Percentiles rank a stretch among this genome's conserved stretches.
These are phyloP conservation scores for Equus quagga DNA, from an alignment of 2,113 vertebrate genomes.

Conservation along the genomic window DNA sequence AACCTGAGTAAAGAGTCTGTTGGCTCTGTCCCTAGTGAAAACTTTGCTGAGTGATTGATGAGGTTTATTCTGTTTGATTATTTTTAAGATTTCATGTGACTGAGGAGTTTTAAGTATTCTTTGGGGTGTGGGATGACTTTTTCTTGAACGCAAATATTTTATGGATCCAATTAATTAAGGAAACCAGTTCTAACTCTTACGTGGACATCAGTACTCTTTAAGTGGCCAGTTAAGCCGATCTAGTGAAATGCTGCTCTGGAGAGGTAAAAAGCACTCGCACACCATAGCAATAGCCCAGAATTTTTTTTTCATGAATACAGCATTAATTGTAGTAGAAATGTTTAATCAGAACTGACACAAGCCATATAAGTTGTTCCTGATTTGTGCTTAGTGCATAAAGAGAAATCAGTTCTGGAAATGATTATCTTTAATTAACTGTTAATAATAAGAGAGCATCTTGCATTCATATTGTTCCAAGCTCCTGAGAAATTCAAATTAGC, in stretches of 20 bases:
- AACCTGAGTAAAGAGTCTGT: not conserved
- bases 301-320: not conserved
- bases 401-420: constrained; percentile 31
- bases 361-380: constrained; percentile 1
- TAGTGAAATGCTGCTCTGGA: not conserved
- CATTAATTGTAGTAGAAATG: not conserved
- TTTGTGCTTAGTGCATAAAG: constrained; percentile 9
- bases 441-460: constrained; percentile 22
- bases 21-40: not conserved
- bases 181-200: not conserved
- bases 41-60: not conserved
- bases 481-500: not conserved
- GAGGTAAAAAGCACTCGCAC: not conserved
- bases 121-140: not conserved
- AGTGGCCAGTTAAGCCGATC: not conserved
- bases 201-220: not conserved
- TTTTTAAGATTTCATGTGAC: not conserved
- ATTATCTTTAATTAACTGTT: constrained; percentile 54
- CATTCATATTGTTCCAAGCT: not conserved
- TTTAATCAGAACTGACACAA: constrained; percentile 51
- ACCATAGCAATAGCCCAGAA: not conserved
- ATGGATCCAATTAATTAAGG: not conserved
- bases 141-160: not conserved
- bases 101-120: not conserved
- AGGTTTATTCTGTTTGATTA: not conserved